Evolutionary conservation across 2,797 vertebrate genomes (phyloP).

Genomic region (Zalophus californianus): DNA sequence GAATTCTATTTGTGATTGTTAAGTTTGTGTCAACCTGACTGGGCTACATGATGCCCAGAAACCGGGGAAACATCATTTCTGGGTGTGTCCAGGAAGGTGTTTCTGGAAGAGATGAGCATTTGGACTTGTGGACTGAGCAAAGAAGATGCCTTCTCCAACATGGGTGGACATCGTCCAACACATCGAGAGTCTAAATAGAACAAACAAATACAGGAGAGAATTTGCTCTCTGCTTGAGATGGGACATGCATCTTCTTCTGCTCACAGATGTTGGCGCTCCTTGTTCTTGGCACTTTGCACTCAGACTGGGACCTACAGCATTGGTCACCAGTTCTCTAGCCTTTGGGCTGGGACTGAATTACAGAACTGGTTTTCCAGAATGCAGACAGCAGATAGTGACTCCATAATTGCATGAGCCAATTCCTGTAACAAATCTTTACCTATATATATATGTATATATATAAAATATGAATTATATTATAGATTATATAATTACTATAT

Average conservation of each 20-base stretch:
- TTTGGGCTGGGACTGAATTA: not conserved
- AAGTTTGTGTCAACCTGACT: not conserved
- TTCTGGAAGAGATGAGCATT: not conserved
- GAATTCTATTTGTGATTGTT: too few species aligned
- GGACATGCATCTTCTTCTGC: not conserved
- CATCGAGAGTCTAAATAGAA: rapidly evolving
- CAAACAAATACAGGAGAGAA: not conserved
- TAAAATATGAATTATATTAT: too few species aligned
- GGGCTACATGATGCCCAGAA: not conserved
- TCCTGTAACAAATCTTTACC: not conserved
- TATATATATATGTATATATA: too few species aligned
- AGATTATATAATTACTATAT: too few species aligned
- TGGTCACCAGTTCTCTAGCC: not conserved
- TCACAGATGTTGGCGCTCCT: not conserved
- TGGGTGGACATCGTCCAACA: too few species aligned
- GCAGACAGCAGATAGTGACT: rapidly evolving
- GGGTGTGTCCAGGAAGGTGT: not conserved
- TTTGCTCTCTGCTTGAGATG: not conserved
- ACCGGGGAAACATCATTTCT: too few species aligned
- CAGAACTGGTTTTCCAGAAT: not conserved
- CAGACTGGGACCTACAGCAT: not conserved
- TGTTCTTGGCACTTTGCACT: not conserved
- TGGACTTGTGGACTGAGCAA: not conserved
- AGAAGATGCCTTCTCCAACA: rapidly evolving
- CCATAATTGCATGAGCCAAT: not conserved